Percentiles rank a stretch among this genome's conserved stretches.
Conservation (phyloP, 2,113 vertebrate genomes). For the Conger conger region DNA sequence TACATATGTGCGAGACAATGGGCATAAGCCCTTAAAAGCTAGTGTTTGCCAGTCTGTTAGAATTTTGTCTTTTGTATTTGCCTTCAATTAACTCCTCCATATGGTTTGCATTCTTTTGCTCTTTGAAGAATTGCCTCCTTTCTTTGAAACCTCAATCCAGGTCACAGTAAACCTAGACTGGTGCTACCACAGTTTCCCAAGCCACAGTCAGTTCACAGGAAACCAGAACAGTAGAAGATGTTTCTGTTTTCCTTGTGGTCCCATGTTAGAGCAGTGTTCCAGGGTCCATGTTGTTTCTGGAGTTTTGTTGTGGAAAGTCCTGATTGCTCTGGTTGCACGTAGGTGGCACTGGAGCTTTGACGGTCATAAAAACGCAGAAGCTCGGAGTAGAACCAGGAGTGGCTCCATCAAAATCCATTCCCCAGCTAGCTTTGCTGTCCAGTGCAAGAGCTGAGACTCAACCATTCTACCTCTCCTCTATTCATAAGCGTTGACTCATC, state of each 20-base stretch:
- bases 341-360: slow-evolving; percentile 45
- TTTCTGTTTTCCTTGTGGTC: slow-evolving; percentile 45
- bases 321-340: slow-evolving; percentile 53
- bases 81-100: background rate
- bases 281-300: slow-evolving; percentile 54
- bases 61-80: slow-evolving; percentile 58
- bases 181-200: background rate
- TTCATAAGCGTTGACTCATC: background rate
- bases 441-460: slow-evolving; percentile 26
- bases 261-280: slow-evolving; percentile 46
- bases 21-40: slow-evolving; percentile 49
- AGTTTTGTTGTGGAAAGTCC: background rate
- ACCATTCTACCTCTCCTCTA: slow-evolving; percentile 7
- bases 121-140: background rate
- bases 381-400: background rate
- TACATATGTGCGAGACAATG: slow-evolving; percentile 58
- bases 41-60: slow-evolving; percentile 58
- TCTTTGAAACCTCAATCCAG: background rate
- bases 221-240: slow-evolving; percentile 59
- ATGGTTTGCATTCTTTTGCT: background rate
- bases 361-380: slow-evolving; percentile 30
- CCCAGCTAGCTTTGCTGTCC: slow-evolving; percentile 25
- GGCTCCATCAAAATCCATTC: slow-evolving; percentile 1
- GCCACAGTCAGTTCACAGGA: background rate
- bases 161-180: no score